These are phyloP conservation scores for Muraenolepis orangiensis DNA, from an alignment of 2,797 vertebrate genomes.

Conservation along the genomic window DNA sequence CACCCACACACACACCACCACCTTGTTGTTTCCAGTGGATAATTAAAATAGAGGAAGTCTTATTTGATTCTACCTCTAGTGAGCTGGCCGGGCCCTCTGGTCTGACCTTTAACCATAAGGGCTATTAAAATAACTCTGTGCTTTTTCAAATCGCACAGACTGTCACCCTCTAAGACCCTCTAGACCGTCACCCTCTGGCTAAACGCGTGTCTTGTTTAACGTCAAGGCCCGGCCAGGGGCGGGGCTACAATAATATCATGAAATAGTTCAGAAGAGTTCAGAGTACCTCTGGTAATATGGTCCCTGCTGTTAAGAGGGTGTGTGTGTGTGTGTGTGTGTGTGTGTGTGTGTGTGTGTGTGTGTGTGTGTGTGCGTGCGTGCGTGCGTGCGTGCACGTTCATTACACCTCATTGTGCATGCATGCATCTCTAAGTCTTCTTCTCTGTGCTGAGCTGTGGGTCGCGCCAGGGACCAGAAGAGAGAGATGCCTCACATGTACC, in stretches of 20 bases:
- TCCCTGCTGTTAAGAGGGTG: not conserved
- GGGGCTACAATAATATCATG: not conserved
- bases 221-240: too few species aligned
- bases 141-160: conserved; percentile 51
- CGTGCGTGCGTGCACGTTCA: too few species aligned
- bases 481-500: not conserved
- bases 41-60: conserved; percentile 60
- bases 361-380: too few species aligned
- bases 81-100: conserved; percentile 30
- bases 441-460: not conserved
- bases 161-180: conserved; percentile 27
- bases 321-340: too few species aligned
- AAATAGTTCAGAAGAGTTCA: not conserved
- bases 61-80: conserved; percentile 46
- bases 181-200: conserved; percentile 51
- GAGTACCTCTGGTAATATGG: not conserved
- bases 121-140: conserved; percentile 55
- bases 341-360: too few species aligned
- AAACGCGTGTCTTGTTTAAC: conserved; percentile 41
- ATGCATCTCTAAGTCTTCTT: too few species aligned
- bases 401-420: not conserved
- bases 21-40: conserved; percentile 50
- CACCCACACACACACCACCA: conserved; percentile 20
- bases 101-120: conserved; percentile 60
- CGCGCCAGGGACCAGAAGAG: too few species aligned